Percentiles rank a stretch among this genome's conserved stretches.
These are phyloP conservation scores for Dolichopus griseipennis DNA, from an alignment of 2,888 invertebrate genomes.

Conservation along the genomic window DNA sequence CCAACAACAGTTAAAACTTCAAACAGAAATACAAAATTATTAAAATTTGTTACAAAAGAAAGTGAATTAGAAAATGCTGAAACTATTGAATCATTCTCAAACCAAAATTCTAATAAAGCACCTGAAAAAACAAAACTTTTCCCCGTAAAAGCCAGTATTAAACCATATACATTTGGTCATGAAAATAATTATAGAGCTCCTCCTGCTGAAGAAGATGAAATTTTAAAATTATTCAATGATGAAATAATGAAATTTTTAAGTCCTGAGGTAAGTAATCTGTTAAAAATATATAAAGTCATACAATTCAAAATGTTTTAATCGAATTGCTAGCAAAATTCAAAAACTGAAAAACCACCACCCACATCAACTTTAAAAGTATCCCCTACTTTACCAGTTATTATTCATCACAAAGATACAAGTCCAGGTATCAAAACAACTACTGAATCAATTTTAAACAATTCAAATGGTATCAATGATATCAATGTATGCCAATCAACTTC, in stretches of 20 bases:
- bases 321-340: not conserved
- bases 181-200: constrained; percentile 55
- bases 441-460: constrained; percentile 20
- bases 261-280: not conserved
- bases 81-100: too few species aligned
- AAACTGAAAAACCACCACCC: not conserved
- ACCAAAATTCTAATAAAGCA: not conserved
- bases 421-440: constrained; percentile 25
- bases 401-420: constrained; percentile 35
- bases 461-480: constrained; percentile 22
- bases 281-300: not conserved
- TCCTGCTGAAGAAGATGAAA: constrained; percentile 52
- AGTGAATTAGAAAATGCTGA: not conserved
- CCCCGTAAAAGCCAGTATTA: constrained; percentile 12
- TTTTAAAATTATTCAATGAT: constrained; percentile 35
- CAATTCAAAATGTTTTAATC: too few species aligned
- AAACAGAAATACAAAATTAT: not conserved
- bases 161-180: constrained; percentile 51
- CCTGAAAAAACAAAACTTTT: not conserved
- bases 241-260: constrained; percentile 21
- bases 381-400: constrained; percentile 52
- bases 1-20: not conserved
- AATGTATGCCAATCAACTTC: constrained; percentile 39
- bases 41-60: not conserved
- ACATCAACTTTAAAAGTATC: constrained; percentile 43